Evolutionary conservation across 1,140 invertebrate species (phyloP), one percentile per base, ranked within the genome.

Genomic region (Drosophila chauvacae): DNA sequence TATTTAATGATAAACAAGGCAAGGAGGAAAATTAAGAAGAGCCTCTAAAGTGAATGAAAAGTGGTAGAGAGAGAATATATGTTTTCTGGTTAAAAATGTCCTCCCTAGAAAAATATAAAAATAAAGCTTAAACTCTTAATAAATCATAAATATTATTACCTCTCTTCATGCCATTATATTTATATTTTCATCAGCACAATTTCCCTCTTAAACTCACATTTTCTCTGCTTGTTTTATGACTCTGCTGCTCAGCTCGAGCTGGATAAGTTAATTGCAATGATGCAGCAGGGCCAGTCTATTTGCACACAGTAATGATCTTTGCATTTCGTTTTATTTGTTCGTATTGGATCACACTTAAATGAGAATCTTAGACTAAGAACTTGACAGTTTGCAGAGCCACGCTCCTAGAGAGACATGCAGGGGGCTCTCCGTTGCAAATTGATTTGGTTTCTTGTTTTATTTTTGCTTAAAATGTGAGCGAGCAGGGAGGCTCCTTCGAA

Each of bases 291-390:
- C 13, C 37, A 30, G 14, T 39, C 20, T 10, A 59, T 41, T 60
- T 26, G 11, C 39, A 42, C n/a, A 18, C 56, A 61, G 20, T 30
- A 68, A 69, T 53, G 47, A 66, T 45, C 23, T 30, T 53, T 53
- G 45, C 47, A 11, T 37, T 35, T 70, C 30, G n/a, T 5, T 68
- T 60, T 53, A 45, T 59, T 79, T 65, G 13, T 51, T 57, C 14
- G 39, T 51, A 53, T 56, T 45, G 33, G 48, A 42, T 77, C 50
- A 51, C 64, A 18, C 59, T 68, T 70, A 69, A 69, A 62, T 42
- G 42, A 62, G 37, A 56, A 37, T 1, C 74, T 77, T 77, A 77
- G 11, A 35, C 39, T 70, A 70, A 62, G 41, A 77, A 77, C 74
- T 77, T 69, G 74, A 70, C 74, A 57, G 41, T 44, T 65, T 61